Base-by-base conservation (phyloP, 2,113 vertebrate genomes). In the Cheirogaleus medius region DNA sequence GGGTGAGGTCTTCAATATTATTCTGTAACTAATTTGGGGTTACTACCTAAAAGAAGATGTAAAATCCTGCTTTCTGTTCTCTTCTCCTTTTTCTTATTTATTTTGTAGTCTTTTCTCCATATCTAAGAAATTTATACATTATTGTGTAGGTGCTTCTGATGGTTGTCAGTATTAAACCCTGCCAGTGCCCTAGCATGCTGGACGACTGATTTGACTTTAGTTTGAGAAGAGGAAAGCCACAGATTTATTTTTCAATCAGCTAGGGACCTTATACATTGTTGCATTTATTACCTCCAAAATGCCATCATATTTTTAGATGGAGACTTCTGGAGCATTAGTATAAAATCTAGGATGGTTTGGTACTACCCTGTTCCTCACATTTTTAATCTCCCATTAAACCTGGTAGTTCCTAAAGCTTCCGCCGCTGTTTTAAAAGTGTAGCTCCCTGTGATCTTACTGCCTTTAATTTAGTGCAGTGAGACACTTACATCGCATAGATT, bases 261-360 rank as follows among this genome's bases (percentile, higher is more conserved):
- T 32, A 52, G 56, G 63, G 47, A 47, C 44, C 29, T 83, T 27
- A 12, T 58, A 64, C 66, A 52, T 47, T 90, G 44, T 20, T 17
- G 27, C 32, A 32, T 54, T 42, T 84, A 29, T 73, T 63, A 34
- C 18, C 73, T 10, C 56, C 76, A 39, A 85, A 73, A 94, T 78
- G 12, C 87, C 15, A 54, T 77, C 52, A 39, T 89, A 90, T 91
- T 88, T 95, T 95, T 84, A 92, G 76, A 42, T 64, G 58, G 80
- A 80, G 27, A 52, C 81, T 77, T 92, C 69, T 77, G 78, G 95
- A 90, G 23, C 83, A 6, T 42, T 47, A 21, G 56, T n/a, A 5
- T 80, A 82, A 92, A 90, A 44, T 29, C 18, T 52, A 68, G 69
- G 54, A 34, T 78, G 69, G 29, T 49, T 73, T 47, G 68, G 2